Conservation (phyloP, 2,797 vertebrate species). For the Parambassis ranga region DNA sequence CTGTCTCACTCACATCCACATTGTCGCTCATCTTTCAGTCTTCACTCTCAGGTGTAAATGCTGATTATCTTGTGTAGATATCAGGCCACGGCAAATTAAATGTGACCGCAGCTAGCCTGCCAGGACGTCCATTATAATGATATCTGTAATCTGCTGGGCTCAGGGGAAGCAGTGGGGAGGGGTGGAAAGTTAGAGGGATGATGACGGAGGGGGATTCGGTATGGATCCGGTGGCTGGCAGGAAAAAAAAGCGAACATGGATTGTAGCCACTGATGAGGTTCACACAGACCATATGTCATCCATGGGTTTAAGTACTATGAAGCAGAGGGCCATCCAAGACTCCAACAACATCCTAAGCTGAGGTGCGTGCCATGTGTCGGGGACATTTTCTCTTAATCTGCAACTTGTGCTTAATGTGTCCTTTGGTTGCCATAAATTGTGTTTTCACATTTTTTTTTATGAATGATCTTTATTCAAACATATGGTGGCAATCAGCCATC, state of each 20-base stretch:
- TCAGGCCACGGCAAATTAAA: constrained; percentile 77
- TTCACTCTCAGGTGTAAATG: constrained; percentile 69
- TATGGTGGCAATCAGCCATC: constrained; percentile 8
- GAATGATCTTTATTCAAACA: not conserved
- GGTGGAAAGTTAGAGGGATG: constrained; percentile 31
- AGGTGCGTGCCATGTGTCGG: not conserved
- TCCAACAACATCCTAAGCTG: not conserved
- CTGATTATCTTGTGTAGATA: constrained; percentile 78
- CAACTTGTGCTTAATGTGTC: not conserved
- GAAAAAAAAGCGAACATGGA: constrained; percentile 45
- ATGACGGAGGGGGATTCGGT: constrained; percentile 32
- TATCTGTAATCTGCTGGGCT: constrained; percentile 75
- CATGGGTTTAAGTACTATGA: constrained; percentile 31
- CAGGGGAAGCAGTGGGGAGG: constrained; percentile 35
- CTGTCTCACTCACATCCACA: not conserved
- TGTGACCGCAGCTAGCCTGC: constrained; percentile 70
- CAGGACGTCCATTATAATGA: constrained; percentile 76
- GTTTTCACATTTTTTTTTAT: not conserved
- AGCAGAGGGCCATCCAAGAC: constrained; percentile 1
- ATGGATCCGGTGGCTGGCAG: constrained; percentile 48
- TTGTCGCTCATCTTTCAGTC: constrained; percentile 41
- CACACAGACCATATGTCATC: constrained; percentile 42
- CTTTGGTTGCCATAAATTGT: not conserved
- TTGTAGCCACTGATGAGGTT: constrained; percentile 57
- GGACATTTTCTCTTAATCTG: fast-evolving